phyloP scores from a whole-genome alignment of 2,797 vertebrate species.

The Poeciliopsis paucimaculata region DNA sequence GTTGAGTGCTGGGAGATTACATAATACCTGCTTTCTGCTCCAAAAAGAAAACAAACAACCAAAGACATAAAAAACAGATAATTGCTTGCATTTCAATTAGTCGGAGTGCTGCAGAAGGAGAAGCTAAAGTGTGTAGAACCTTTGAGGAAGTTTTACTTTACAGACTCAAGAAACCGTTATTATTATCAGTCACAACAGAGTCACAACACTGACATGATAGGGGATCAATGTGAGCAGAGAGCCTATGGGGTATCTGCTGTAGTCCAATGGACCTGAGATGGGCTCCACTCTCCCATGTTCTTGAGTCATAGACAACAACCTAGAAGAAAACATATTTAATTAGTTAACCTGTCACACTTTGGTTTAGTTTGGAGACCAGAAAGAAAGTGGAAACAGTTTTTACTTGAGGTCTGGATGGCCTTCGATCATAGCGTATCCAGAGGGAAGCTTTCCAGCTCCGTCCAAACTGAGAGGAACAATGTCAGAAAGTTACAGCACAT shows the following conservation, averaged over 20 bases:
- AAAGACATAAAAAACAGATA: too few species aligned
- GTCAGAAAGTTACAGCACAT: slow-evolving; percentile 8
- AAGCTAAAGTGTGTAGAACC: background rate
- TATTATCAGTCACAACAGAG: background rate
- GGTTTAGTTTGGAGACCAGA: background rate
- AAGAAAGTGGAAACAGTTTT: background rate
- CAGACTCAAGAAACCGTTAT: background rate
- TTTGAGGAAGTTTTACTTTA: background rate
- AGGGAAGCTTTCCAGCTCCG: slow-evolving; percentile 72
- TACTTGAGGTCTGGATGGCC: slow-evolving; percentile 85
- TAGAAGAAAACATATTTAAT: slow-evolving; percentile 44
- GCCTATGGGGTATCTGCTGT: slow-evolving; percentile 81
- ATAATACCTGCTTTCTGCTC: too few species aligned
- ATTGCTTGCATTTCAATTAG: too few species aligned
- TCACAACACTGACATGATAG: slow-evolving; percentile 78
- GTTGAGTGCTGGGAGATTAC: too few species aligned
- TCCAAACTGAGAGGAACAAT: slow-evolving; percentile 75
- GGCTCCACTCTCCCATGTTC: slow-evolving; percentile 86
- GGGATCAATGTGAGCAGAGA: slow-evolving; percentile 81
- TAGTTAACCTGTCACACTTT: slow-evolving; percentile 10
- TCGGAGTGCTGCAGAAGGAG: too few species aligned
- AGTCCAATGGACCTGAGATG: slow-evolving; percentile 79
- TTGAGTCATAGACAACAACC: slow-evolving; percentile 86
- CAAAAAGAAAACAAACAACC: too few species aligned
- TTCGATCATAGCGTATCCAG: slow-evolving; percentile 84